These are phyloP conservation scores for Punctoribates punctum DNA, from an alignment of 2,888 invertebrate genomes.

Conservation along the genomic window DNA sequence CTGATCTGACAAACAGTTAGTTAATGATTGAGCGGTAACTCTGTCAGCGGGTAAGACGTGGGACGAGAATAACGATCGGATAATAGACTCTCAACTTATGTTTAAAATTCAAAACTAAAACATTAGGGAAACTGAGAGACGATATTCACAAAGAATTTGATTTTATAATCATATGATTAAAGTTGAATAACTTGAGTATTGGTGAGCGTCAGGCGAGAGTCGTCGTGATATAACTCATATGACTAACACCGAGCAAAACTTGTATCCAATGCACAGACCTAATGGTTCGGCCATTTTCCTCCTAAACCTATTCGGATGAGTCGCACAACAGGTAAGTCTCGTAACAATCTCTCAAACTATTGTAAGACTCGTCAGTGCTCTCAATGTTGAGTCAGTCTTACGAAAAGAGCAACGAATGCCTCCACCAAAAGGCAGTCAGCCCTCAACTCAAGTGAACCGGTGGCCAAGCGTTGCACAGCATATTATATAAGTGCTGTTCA, in stretches of 20 bases:
- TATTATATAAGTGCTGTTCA: constrained; percentile 28
- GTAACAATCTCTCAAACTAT: constrained; percentile 7
- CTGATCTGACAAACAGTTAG: constrained; percentile 10
- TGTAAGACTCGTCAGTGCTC: constrained; percentile 24
- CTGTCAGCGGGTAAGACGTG: constrained; percentile 4
- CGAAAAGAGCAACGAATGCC: not conserved
- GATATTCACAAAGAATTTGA: not conserved
- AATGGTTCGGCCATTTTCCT: constrained; percentile 34
- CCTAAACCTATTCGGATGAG: constrained; percentile 28
- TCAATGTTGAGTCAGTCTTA: constrained; percentile 1
- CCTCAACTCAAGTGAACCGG: constrained; percentile 27
- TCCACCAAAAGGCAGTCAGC: not conserved
- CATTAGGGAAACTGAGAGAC: too few relatives aligned
- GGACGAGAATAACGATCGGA: not conserved
- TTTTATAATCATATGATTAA: constrained; percentile 24
- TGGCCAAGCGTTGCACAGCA: constrained; percentile 33
- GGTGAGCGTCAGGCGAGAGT: constrained; percentile 5
- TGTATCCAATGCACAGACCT: not conserved
- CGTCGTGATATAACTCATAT: constrained; percentile 31
- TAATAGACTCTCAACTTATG: not conserved
- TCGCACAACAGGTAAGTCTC: constrained; percentile 29
- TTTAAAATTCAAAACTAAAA: not conserved
- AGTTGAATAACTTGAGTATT: constrained; percentile 14
- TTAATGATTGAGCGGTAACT: not conserved
- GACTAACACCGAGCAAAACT: constrained; percentile 13